Percentiles rank a stretch among this genome's conserved stretches.
phyloP scores from a whole-genome alignment of 2,113 vertebrate genomes.

The Stegastes partitus region DNA sequence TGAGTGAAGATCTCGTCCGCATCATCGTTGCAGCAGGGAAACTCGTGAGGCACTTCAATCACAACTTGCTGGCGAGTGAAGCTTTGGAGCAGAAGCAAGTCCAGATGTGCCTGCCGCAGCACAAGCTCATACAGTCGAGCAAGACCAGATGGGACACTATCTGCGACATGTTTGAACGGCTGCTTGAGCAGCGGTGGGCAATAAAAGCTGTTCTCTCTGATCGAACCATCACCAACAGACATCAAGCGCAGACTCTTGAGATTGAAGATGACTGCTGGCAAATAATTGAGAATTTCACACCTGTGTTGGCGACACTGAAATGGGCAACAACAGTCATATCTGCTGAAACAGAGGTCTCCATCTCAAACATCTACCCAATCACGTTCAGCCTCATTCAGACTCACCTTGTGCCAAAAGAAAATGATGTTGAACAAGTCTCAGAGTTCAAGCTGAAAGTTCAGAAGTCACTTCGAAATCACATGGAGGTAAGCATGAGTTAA shows the following conservation, averaged over 20 bases:
- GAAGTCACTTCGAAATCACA: conserved; percentile 62
- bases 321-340: conserved; percentile 75
- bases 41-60: conserved; percentile 67
- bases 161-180: conserved; percentile 70
- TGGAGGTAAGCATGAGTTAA: conserved; percentile 61
- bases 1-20: conserved; percentile 62
- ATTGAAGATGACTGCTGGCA: conserved; percentile 76
- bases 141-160: conserved; percentile 72
- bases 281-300: conserved; percentile 73
- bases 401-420: conserved; percentile 68
- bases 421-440: conserved; percentile 67
- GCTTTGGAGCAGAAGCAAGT: conserved; percentile 70
- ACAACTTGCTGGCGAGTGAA: conserved; percentile 45
- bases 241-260: conserved; percentile 70
- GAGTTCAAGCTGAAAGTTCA: conserved; percentile 75
- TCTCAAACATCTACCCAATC: conserved; percentile 79
- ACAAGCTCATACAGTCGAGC: conserved; percentile 64
- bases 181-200: conserved; percentile 76
- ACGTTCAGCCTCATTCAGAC: conserved; percentile 76
- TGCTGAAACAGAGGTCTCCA: conserved; percentile 71
- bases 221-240: conserved; percentile 61
- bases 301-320: conserved; percentile 72
- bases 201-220: conserved; percentile 75
- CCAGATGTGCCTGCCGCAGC: conserved; percentile 71
- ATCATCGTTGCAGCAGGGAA: conserved; percentile 62